Evolutionary conservation across 2,797 vertebrate species (phyloP), one percentile per base, ranked within the genome.

Genomic region (Muscicapa comitata): DNA sequence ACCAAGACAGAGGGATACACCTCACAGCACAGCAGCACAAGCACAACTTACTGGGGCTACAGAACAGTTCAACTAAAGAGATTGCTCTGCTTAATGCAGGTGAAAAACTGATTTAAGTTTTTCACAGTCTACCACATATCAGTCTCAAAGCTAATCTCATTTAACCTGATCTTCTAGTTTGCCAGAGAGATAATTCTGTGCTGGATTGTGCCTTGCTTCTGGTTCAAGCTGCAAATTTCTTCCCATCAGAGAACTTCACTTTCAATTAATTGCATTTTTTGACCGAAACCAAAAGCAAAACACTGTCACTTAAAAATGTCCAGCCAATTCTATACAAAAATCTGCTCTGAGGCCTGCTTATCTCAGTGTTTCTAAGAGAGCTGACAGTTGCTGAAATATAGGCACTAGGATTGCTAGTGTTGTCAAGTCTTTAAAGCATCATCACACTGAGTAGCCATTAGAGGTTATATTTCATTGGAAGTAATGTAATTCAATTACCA

Each of bases 341-440:
- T 68, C 55, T 91, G 43, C 35, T 95, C 59, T 45, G 48, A 89
- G 62, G 72, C 25, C 85, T 94, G 73, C 87, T 95, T 96, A 96
- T 94, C 93, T 95, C 82, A 88, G 53, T 94, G 94, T 95, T 96
- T 94, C 74, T 55, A 83, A 5, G 62, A 90, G 62, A 91, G 83
- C 85, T 96, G 96, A 96, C 96, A 97, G 96, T 85, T 93, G 90
- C 79, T 97, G 94, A 97, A 97, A 97, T 96, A 96, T 95, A 91
- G 96, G 90, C 94, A 85, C 93, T 94, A 93, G 86, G 92, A 95
- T 59, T 96, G 90, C 95, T 91, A 73, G 96, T 96, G 96, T 96
- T 96, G 96, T 97, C 96, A 96, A 96, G 94, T 81, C 91, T 96
- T 96, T 96, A 95, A 96, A 96, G 96, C 88, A 97, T 95, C 95